phyloP scores from a whole-genome alignment of 2,888 invertebrate species.

The Colostygia pectinataria region DNA sequence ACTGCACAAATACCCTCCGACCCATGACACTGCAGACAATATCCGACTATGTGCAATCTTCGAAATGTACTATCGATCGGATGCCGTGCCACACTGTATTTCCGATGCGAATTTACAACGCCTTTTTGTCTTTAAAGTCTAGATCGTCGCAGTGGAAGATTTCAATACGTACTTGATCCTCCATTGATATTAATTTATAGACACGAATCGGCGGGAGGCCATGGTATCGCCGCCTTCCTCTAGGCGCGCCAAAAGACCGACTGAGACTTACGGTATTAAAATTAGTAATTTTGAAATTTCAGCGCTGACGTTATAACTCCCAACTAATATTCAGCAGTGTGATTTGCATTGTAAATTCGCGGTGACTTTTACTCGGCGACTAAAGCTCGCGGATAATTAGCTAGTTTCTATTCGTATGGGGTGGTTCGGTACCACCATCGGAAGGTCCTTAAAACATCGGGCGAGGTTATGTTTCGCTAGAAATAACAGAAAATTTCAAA shows the following conservation, averaged over 20 bases:
- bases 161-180: constrained; percentile 75
- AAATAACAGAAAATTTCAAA: constrained; percentile 32
- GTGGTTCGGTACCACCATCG: constrained; percentile 52
- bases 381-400: constrained; percentile 81
- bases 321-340: constrained; percentile 78
- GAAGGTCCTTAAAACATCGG: constrained; percentile 64
- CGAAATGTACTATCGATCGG: constrained; percentile 71
- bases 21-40: constrained; percentile 68
- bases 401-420: constrained; percentile 78
- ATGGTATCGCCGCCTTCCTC: constrained; percentile 70
- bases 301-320: constrained; percentile 75
- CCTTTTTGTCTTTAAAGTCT: constrained; percentile 49
- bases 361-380: constrained; percentile 69
- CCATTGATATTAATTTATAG: constrained; percentile 61
- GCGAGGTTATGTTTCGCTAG: constrained; percentile 44
- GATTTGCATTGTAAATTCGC: constrained; percentile 82
- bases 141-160: constrained; percentile 45
- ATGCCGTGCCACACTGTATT: constrained; percentile 63
- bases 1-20: constrained; percentile 66
- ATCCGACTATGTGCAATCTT: constrained; percentile 65
- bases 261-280: constrained; percentile 80
- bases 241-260: constrained; percentile 73
- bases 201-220: constrained; percentile 54
- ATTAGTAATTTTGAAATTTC: constrained; percentile 81
- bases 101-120: constrained; percentile 54